These are phyloP conservation scores for Lipotes vexillifer DNA, from an alignment of 2,113 vertebrate genomes.

Conservation along the genomic window DNA sequence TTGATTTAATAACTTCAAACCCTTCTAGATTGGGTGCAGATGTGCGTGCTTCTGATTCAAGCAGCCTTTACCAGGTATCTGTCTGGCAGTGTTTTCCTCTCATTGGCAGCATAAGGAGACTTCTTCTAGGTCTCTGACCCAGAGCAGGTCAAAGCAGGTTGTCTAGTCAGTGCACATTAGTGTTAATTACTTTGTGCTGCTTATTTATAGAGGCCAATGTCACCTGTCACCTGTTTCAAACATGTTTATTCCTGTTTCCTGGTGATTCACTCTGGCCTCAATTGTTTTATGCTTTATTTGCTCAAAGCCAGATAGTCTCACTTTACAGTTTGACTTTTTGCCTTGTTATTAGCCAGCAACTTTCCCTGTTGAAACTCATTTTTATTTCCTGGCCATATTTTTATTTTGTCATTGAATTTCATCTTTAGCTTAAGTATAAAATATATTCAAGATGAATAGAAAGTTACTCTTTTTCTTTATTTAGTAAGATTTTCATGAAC, in stretches of 20 bases:
- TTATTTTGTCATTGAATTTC: background rate
- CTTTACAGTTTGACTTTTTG: background rate
- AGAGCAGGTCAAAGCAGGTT: background rate
- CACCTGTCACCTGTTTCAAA: background rate
- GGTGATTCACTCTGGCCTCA: background rate
- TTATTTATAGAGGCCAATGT: background rate
- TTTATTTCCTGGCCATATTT: conserved; percentile 12
- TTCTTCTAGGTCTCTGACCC: background rate
- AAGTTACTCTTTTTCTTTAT: background rate
- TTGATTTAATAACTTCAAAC: background rate
- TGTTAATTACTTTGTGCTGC: background rate
- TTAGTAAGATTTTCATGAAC: background rate
- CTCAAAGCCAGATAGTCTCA: background rate
- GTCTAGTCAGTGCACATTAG: background rate
- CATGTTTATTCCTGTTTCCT: background rate
- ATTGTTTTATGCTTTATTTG: background rate
- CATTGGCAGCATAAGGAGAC: background rate
- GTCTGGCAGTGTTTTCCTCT: background rate
- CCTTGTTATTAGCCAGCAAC: background rate
- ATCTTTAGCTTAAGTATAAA: background rate
- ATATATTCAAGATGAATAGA: background rate
- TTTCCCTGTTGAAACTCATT: background rate
- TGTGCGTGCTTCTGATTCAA: background rate
- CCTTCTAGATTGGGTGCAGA: background rate
- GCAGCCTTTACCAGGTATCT: background rate